Evolutionary conservation across 2,113 vertebrate genomes (phyloP).

Genomic region (Mobula birostris): DNA sequence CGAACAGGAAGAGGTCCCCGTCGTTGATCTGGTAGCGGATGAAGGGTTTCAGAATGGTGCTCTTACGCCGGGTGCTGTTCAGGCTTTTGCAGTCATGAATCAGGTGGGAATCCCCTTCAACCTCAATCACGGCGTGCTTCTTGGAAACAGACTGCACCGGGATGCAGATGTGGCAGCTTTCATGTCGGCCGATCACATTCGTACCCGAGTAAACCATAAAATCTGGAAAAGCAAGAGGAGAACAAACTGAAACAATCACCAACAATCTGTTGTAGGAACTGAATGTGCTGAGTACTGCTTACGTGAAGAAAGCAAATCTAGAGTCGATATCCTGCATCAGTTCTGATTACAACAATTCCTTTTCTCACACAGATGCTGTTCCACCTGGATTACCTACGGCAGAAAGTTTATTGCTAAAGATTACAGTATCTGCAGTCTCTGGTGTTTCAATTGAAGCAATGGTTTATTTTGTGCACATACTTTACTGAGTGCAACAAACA

Average conservation of each 20-base stretch:
- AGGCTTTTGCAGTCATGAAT: slow-evolving; percentile 73
- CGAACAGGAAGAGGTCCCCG: slow-evolving; percentile 64
- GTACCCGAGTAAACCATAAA: slow-evolving; percentile 68
- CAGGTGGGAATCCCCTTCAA: slow-evolving; percentile 55
- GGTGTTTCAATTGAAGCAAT: too few relatives aligned
- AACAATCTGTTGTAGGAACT: too few relatives aligned
- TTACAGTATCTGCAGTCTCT: too few relatives aligned
- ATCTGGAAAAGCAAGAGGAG: slow-evolving; percentile 49
- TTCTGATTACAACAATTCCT: too few relatives aligned
- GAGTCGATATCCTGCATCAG: too few relatives aligned
- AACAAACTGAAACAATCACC: neutral
- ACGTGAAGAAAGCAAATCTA: too few relatives aligned
- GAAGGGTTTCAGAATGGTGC: slow-evolving; percentile 59
- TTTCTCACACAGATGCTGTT: too few relatives aligned
- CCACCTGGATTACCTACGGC: too few relatives aligned
- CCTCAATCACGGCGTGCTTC: slow-evolving; percentile 57
- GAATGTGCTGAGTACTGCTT: too few relatives aligned
- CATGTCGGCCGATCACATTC: slow-evolving; percentile 71
- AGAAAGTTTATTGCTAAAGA: too few relatives aligned
- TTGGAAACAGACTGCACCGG: slow-evolving; percentile 68
- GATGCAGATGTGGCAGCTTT: slow-evolving; percentile 58
- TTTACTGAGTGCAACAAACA: too few relatives aligned
- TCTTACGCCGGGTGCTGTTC: slow-evolving; percentile 71
- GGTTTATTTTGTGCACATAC: too few relatives aligned
- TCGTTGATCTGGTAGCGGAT: slow-evolving; percentile 65